phyloP scores from a whole-genome alignment of 2,888 invertebrate species.

The Anticlea derivata region DNA sequence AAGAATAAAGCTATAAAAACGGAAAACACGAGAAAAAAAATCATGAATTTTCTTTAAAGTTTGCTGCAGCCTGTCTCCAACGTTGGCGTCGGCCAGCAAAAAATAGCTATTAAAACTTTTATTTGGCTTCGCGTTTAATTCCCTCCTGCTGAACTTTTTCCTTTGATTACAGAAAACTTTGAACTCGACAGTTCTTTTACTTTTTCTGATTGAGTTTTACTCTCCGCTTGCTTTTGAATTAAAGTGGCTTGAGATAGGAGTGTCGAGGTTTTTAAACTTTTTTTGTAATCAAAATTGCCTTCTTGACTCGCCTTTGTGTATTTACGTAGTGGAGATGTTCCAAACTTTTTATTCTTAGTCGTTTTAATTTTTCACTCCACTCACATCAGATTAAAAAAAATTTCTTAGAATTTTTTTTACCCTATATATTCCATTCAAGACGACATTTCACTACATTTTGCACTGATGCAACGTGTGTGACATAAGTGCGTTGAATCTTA shows the following conservation, averaged over 20 bases:
- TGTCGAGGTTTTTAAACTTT: slow-evolving; percentile 20
- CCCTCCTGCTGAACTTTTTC: slow-evolving; percentile 45
- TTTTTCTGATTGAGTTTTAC: slow-evolving; percentile 54
- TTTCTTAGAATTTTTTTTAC: no score
- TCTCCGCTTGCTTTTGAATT: slow-evolving; percentile 41
- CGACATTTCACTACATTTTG: no score
- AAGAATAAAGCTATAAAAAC: slow-evolving; percentile 14
- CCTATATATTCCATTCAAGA: no score
- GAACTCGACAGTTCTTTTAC: slow-evolving; percentile 47
- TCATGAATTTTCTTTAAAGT: slow-evolving; percentile 12
- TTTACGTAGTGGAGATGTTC: no score
- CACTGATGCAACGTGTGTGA: no score
- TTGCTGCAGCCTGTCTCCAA: slow-evolving; percentile 12
- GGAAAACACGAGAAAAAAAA: slow-evolving; percentile 6
- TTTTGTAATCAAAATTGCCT: slow-evolving; percentile 9
- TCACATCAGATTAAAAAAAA: no score
- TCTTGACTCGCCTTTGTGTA: neutral
- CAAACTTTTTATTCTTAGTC: no score
- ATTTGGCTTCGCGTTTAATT: slow-evolving; percentile 60
- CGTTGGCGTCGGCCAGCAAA: slow-evolving; percentile 33
- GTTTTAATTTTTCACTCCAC: no score
- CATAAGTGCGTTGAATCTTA: no score
- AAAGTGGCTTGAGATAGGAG: slow-evolving; percentile 33
- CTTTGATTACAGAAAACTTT: slow-evolving; percentile 66
- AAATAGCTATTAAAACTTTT: slow-evolving; percentile 45